phyloP scores from a whole-genome alignment of 2,888 invertebrate species.

The Sesia bembeciformis region DNA sequence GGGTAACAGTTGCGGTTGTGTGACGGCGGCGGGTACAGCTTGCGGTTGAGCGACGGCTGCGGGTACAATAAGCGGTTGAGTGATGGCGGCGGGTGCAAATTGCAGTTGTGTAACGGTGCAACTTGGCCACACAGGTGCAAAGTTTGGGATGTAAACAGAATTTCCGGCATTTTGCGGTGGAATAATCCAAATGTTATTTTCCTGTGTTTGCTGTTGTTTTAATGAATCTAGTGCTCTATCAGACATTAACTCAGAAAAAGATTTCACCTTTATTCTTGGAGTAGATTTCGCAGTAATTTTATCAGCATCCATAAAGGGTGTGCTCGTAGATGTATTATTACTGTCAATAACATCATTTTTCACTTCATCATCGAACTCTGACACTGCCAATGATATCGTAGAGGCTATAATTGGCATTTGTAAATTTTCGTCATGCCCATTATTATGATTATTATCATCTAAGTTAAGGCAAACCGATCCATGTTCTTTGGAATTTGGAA shows the following conservation, averaged over 20 bases:
- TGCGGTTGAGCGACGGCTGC: neutral
- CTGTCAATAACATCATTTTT: neutral
- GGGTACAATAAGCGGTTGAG: neutral
- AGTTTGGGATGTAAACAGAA: neutral
- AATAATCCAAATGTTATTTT: neutral
- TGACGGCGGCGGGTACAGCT: neutral
- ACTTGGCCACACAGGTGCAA: neutral
- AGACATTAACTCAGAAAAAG: conserved; percentile 50
- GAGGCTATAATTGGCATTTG: conserved; percentile 48
- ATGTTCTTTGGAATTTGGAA: neutral
- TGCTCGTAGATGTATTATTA: neutral
- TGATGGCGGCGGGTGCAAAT: neutral
- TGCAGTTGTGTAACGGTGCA: neutral
- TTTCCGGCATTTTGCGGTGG: neutral
- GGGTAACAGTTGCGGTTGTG: neutral
- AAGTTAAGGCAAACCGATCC: neutral
- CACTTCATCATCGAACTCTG: neutral
- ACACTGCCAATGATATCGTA: conserved; percentile 36
- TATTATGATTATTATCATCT: neutral
- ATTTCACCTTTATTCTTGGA: conserved; percentile 59
- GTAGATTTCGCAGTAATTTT: conserved; percentile 8
- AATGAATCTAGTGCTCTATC: conserved; percentile 8
- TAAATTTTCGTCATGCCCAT: conserved; percentile 3
- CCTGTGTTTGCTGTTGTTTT: neutral
- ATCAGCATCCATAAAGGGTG: no score